Conservation (phyloP, 2,113 vertebrate species). For the Ammodytes marinus region DNA sequence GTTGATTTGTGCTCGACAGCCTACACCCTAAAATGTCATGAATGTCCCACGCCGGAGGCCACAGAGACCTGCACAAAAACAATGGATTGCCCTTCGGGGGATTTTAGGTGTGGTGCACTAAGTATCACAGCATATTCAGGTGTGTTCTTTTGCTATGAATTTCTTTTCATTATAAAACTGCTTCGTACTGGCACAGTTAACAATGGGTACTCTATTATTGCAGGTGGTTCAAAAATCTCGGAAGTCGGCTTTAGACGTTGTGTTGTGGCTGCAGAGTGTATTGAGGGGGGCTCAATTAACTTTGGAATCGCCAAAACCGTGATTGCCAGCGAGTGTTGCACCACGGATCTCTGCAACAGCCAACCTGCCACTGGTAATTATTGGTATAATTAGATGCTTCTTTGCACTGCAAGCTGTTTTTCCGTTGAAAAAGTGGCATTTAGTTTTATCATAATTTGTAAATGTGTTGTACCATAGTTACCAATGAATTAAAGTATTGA, state of each 20-base stretch:
- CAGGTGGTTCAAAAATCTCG: not conserved
- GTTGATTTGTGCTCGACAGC: conserved; percentile 31
- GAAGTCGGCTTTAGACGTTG: conserved; percentile 16
- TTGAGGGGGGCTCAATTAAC: conserved; percentile 10
- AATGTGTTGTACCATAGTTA: not conserved
- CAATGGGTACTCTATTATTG: not conserved
- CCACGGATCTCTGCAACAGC: conserved; percentile 43
- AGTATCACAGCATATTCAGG: not conserved
- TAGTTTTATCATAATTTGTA: not conserved
- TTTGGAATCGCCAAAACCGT: not conserved
- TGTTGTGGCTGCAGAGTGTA: conserved; percentile 11
- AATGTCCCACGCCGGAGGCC: fast-evolving
- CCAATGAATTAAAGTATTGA: not conserved
- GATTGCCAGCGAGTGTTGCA: conserved; percentile 52
- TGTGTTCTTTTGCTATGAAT: not conserved
- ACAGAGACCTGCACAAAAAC: not conserved
- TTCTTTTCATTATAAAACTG: not conserved
- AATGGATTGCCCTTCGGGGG: conserved; percentile 12
- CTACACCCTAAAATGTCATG: conserved; percentile 39
- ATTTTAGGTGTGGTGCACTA: not conserved
- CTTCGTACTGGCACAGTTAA: not conserved
- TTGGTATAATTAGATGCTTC: not conserved
- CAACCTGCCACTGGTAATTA: conserved; percentile 31
- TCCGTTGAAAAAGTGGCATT: no score
- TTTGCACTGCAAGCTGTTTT: not conserved